Conservation (phyloP, 2,797 vertebrate species). For the Paramormyrops hopkinsi region DNA sequence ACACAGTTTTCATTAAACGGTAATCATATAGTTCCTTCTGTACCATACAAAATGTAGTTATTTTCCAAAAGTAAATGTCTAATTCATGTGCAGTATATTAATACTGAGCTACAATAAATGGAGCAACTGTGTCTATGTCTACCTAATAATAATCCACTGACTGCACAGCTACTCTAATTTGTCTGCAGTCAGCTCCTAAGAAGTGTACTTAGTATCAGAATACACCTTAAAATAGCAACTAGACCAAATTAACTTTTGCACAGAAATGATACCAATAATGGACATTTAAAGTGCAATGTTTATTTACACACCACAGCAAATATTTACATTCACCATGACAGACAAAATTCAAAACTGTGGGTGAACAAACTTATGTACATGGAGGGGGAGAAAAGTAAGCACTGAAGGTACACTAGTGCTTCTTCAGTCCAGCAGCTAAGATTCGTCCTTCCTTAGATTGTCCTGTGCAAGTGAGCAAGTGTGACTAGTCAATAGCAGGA, state of each 20-base stretch:
- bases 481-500: constrained; percentile 7
- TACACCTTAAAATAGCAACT: background rate
- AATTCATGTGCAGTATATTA: background rate
- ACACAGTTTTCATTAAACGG: background rate
- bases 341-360: background rate
- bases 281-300: constrained; percentile 14
- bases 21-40: background rate
- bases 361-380: background rate
- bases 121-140: background rate
- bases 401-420: background rate
- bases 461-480: background rate
- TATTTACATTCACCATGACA: constrained; percentile 4
- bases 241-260: background rate
- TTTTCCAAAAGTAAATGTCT: background rate
- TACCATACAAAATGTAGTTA: background rate
- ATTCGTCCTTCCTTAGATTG: background rate
- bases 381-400: background rate
- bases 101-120: background rate
- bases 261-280: background rate
- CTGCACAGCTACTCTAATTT: background rate
- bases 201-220: background rate
- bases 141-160: background rate
- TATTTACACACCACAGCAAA: background rate
- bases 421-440: constrained; percentile 1
- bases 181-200: background rate